A percentile compares a stretch with the other conserved stretches of the same genome.
These are phyloP conservation scores for Gobionotothen gibberifrons DNA, from an alignment of 2,797 vertebrate genomes.

Conservation along the genomic window DNA sequence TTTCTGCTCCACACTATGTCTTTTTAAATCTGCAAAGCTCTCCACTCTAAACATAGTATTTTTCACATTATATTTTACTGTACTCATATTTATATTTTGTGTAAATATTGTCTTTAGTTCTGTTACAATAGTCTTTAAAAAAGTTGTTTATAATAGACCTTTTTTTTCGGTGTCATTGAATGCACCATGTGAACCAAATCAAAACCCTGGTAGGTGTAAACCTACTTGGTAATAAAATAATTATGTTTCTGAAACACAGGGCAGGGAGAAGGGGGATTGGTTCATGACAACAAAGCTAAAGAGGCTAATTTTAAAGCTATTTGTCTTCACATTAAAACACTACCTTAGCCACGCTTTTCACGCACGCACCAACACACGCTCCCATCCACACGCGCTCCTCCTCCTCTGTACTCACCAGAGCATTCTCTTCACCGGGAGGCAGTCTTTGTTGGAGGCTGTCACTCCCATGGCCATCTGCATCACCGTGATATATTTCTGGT, in stretches of 20 bases:
- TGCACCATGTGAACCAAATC: too few species aligned
- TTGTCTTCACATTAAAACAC: constrained; percentile 19
- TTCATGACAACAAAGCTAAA: constrained; percentile 37
- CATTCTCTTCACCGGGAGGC: constrained; percentile 93
- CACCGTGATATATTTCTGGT: constrained; percentile 99
- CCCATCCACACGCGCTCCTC: constrained; percentile 77
- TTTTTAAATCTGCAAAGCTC: too few species aligned
- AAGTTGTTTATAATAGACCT: too few species aligned
- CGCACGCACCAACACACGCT: constrained; percentile 46
- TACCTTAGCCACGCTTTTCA: constrained; percentile 32
- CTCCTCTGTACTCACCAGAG: constrained; percentile 91
- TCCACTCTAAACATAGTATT: too few species aligned
- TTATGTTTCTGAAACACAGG: neutral
- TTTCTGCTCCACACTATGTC: too few species aligned
- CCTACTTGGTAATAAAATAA: too few species aligned
- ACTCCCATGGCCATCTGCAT: constrained; percentile 99
- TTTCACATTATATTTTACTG: too few species aligned
- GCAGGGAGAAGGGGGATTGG: neutral
- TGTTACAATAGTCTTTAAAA: too few species aligned
- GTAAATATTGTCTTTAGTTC: too few species aligned
- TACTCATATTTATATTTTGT: too few species aligned
- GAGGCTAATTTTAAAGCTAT: constrained; percentile 37
- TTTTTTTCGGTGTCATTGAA: too few species aligned
- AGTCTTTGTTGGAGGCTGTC: constrained; percentile 98
- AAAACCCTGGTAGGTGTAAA: too few species aligned